Evolutionary conservation across 2,797 vertebrate species (phyloP).

Genomic region (Lepilemur septentrionalis): DNA sequence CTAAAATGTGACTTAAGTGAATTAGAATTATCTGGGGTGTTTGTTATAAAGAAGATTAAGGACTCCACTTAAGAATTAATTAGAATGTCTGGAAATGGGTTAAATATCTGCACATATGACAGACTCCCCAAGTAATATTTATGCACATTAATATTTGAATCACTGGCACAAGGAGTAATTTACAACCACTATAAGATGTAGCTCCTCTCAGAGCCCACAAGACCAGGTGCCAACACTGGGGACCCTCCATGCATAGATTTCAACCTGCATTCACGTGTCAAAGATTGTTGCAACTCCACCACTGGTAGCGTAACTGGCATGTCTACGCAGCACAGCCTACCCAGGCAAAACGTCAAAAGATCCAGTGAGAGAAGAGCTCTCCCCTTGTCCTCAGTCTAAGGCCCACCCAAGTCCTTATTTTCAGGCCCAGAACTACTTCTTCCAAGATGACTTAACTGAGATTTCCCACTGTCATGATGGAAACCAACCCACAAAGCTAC

Average conservation of each 20-base stretch:
- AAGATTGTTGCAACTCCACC: background rate
- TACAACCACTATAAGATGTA: background rate
- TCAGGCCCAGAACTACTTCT: background rate
- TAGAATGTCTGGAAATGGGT: conserved; percentile 15
- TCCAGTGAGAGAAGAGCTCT: background rate
- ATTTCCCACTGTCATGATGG: background rate
- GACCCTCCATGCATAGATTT: background rate
- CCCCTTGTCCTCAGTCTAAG: background rate
- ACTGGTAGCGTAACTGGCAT: background rate
- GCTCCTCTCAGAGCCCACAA: background rate
- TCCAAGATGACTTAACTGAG: background rate
- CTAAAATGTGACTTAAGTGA: background rate
- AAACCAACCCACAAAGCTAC: background rate
- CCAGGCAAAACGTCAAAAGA: background rate
- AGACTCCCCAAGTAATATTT: background rate
- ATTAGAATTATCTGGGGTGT: background rate
- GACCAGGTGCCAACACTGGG: background rate
- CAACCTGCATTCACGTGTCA: background rate
- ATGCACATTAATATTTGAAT: background rate
- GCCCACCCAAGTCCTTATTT: background rate
- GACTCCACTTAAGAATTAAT: background rate
- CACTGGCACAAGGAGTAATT: background rate
- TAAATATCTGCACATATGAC: background rate
- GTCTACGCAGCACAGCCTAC: background rate
- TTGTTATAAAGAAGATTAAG: conserved; percentile 22